Evolutionary conservation across 2,888 invertebrate genomes (phyloP), one percentile per base, ranked within the genome.

Genomic region (Tachina fera): DNA sequence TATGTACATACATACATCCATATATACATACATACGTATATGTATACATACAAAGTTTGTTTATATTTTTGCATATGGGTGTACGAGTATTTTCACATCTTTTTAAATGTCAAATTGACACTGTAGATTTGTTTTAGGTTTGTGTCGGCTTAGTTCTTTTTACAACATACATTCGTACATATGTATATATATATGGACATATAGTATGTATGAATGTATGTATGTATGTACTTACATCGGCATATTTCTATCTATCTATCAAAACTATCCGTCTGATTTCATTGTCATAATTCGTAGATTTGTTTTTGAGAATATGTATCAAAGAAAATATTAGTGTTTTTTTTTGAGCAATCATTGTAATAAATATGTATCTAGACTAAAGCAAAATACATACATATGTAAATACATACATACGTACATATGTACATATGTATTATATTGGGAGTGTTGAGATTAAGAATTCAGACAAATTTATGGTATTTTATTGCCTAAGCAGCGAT

Each of bases 91-190:
- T n/a, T 56, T n/a, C 39, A 9, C 31, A 19, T 22, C 16, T 78
- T 51, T 80, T 81, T 45, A 77, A 79, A 86, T 79, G 76, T 79
- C 60, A 86, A 83, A 79, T 61, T 86, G 86, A 86, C 79, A 76
- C 79, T 76, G 72, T 76, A 67, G 41, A 72, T 83, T 71, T 60
- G 68, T 74, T 77, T 82, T 43, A 71, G 71, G 47, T 71, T 65
- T 14, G 51, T 67, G 43, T 74, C 70, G 70, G 43, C 41, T 77
- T 71, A 56, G n/a, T 61, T 51, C 19, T 47, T 31, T 31, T 31
- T 31, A 31, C 31, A 31, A 14, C 41, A 61, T 49, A 14, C 14
- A 49, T 49, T n/a, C n/a, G n/a, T 31, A 31, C 4, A 0, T 31
- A 31, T 31, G 4, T 31, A 31, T 31, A 0, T 31, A 31, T 4